Base-by-base conservation (phyloP, 2,888 invertebrate species). In the Pelosia muscerda region DNA sequence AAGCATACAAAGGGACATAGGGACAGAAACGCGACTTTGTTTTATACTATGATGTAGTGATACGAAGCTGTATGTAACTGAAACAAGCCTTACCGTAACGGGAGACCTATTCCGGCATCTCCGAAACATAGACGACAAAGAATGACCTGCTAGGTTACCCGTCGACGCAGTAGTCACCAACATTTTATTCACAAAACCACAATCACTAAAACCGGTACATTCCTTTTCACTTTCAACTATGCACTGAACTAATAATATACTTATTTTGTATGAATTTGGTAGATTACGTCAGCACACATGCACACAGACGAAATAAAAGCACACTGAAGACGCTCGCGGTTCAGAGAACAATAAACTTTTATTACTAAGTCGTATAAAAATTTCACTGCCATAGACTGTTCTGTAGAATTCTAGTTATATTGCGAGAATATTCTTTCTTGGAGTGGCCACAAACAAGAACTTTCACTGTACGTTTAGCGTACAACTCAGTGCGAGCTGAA, bases 91-190 rank as follows among this genome's bases (percentile, higher is more conserved):
- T 86, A 90, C 90, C 88, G 85, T 79, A 66, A 76, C 83, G 53
- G 86, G 86, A 70, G 87, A 87, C 65, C 79, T 86, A 70, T 86
- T 86, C 69, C 88, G 81, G 31, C 87, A 85, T 75, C 88, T 90
- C 79, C 92, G 88, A 79, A 93, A 92, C 84, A 92, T 90, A 42
- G 90, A 88, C 6, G 93, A 88, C 79, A 93, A 72, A 19, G 94
- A 87, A 71, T 91, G 88, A 56, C 87, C 87, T 58, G 86, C 87
- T 72, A 91, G 77, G 74, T 86, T 90, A 53, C 88, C 84, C 57
- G 89, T 78, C 10, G 88, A 84, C 22, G 86, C 82, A 26, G 87
- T 79, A 34, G 93, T 90, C 78, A 90, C 88, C 78, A 93, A 84
- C 94, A 94, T 94, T 75, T 82, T 25, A 8, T 73, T 54, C 74